A percentile compares a stretch with the other conserved stretches of the same genome.
These are phyloP conservation scores for Ptyas mucosa DNA, from an alignment of 2,113 vertebrate genomes.

Conservation along the genomic window DNA sequence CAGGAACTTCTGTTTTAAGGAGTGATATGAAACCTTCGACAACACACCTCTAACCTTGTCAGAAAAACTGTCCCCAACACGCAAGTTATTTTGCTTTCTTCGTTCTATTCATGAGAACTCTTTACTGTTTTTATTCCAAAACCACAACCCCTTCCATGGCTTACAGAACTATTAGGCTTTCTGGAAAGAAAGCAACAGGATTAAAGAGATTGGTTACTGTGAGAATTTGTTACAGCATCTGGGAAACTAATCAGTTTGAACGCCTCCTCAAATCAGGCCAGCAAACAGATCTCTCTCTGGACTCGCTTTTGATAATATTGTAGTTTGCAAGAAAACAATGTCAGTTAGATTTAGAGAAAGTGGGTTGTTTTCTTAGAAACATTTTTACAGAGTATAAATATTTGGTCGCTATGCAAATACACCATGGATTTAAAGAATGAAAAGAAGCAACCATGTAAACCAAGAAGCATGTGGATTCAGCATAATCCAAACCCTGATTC, in stretches of 20 bases:
- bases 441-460: not conserved
- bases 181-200: not conserved
- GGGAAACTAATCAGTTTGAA: not conserved
- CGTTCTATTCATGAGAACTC: conserved; percentile 15
- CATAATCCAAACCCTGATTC: not conserved
- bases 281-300: not conserved
- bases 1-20: not conserved
- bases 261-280: not conserved
- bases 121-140: not conserved
- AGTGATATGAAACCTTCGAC: conserved; percentile 18
- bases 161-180: not conserved
- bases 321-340: not conserved
- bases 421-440: not conserved
- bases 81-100: conserved; percentile 1
- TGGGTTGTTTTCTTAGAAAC: not conserved
- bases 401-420: not conserved
- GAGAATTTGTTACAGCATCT: not conserved
- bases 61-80: conserved; percentile 4
- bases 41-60: conserved; percentile 7
- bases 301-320: not conserved
- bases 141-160: not conserved
- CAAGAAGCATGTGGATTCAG: not conserved
- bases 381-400: not conserved
- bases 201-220: not conserved
- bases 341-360: not conserved